Percentiles rank a stretch among this genome's conserved stretches.
Conservation (phyloP, 2,797 vertebrate genomes). For the Silurus lanzhouensis region DNA sequence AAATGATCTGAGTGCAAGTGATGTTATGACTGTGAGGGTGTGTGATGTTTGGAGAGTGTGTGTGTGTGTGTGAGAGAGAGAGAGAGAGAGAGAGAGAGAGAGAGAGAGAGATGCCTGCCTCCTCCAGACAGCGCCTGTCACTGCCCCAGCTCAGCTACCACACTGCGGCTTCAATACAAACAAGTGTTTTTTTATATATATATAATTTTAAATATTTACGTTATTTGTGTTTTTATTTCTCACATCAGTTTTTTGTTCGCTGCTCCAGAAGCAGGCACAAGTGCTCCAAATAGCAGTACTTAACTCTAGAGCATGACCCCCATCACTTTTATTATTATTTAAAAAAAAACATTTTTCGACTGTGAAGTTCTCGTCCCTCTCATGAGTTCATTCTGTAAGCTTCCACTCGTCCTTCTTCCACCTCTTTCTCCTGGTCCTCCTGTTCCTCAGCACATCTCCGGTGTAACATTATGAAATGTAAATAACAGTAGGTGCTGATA, state of each 20-base stretch:
- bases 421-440: background rate
- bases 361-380: constrained; percentile 29
- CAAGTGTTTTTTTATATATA: constrained; percentile 39
- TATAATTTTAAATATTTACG: constrained; percentile 44
- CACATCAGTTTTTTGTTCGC: constrained; percentile 14
- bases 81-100: constrained; percentile 1
- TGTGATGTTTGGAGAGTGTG: background rate
- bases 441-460: constrained; percentile 50
- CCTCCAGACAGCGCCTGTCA: constrained; percentile 57
- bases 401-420: background rate
- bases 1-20: background rate
- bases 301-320: constrained; percentile 34
- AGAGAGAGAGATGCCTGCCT: constrained; percentile 43
- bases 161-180: constrained; percentile 54
- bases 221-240: constrained; percentile 49
- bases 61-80: constrained; percentile 24
- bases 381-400: constrained; percentile 24
- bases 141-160: constrained; percentile 58
- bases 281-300: constrained; percentile 42
- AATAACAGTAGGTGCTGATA: constrained; percentile 81
- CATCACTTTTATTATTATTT: background rate
- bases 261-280: constrained; percentile 51
- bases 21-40: background rate
- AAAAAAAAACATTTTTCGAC: constrained; percentile 14
- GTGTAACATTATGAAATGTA: constrained; percentile 77